Conservation (phyloP, 2,888 invertebrate genomes). For the Harpalus rufipes region DNA sequence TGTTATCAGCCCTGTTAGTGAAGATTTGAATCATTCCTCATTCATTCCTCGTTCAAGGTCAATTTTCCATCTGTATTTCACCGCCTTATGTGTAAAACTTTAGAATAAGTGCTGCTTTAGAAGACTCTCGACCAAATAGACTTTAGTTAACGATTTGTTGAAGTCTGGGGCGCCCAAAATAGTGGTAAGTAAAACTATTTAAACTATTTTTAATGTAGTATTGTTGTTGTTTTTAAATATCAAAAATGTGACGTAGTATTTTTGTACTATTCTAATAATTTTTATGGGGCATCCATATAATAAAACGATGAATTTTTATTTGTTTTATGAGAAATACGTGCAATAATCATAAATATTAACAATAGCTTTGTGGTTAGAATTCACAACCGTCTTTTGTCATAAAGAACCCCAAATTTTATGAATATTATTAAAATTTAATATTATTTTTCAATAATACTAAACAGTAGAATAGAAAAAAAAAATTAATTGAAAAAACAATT, state of each 20-base stretch:
- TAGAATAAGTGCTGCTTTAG: conserved; percentile 5
- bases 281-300: too few relatives aligned
- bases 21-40: conserved; percentile 31
- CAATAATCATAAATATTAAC: not conserved
- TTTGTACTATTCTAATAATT: not conserved
- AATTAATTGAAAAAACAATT: not conserved
- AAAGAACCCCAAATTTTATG: not conserved
- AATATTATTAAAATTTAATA: not conserved
- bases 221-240: not conserved
- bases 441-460: not conserved
- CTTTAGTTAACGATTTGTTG: not conserved
- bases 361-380: not conserved
- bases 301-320: too few relatives aligned
- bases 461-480: not conserved
- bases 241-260: not conserved
- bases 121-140: not conserved
- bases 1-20: conserved; percentile 22
- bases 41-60: conserved; percentile 12
- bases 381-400: not conserved
- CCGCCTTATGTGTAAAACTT: conserved; percentile 10
- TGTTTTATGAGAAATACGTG: too few relatives aligned
- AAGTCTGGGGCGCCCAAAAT: not conserved
- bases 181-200: conserved; percentile 21
- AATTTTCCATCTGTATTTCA: conserved; percentile 11
- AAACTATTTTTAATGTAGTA: not conserved